A percentile compares a stretch with the other conserved stretches of the same genome.
phyloP scores from a whole-genome alignment of 2,113 vertebrate genomes.

The Ivindomyrus marchei region DNA sequence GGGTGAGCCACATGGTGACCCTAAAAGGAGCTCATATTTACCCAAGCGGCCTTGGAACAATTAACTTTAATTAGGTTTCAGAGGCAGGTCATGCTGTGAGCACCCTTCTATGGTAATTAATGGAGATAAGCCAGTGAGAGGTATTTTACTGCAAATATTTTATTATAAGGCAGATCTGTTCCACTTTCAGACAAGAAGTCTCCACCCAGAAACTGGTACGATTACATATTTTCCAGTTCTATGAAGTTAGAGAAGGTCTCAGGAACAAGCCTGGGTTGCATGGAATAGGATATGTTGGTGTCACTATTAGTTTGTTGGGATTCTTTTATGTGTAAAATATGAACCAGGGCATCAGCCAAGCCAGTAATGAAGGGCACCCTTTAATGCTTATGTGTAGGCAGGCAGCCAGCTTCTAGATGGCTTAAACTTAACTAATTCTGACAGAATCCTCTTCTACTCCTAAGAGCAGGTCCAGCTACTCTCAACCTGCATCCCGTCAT shows the following conservation, averaged over 20 bases:
- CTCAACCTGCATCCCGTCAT: neutral
- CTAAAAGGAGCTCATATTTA: conserved; percentile 27
- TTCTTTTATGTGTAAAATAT: neutral
- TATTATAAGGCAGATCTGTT: neutral
- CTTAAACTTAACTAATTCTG: neutral
- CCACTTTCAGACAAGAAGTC: neutral
- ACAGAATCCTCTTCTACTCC: neutral
- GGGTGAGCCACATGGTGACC: neutral
- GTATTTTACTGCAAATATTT: conserved; percentile 21
- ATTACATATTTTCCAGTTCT: neutral
- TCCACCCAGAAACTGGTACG: neutral
- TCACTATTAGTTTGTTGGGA: neutral
- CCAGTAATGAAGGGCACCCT: neutral
- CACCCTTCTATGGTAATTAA: conserved; percentile 39
- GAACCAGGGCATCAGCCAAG: neutral
- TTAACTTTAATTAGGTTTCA: conserved; percentile 42
- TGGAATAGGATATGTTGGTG: neutral
- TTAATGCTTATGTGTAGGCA: neutral
- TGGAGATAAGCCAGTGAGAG: conserved; percentile 27
- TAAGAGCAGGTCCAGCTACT: neutral
- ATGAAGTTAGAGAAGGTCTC: neutral
- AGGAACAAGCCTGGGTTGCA: neutral
- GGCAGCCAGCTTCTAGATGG: neutral
- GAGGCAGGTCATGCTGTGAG: conserved; percentile 14
- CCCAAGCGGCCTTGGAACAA: conserved; percentile 31